Evolutionary conservation across 2,113 vertebrate genomes (phyloP).

Genomic region (Lonchura striata): DNA sequence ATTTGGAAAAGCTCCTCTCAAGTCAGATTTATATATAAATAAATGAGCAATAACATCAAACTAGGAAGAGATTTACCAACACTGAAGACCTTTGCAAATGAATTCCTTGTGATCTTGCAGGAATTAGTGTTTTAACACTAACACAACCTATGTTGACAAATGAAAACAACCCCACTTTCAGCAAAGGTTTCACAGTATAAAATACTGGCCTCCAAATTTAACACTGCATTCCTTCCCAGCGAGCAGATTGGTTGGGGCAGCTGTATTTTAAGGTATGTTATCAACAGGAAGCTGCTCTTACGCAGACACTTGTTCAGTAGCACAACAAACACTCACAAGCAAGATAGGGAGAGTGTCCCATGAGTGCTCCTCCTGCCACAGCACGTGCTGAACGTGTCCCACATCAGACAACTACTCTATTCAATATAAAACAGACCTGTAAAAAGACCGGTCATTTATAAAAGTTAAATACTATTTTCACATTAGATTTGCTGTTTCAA

Average conservation of each 20-base stretch:
- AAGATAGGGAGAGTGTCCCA: not conserved
- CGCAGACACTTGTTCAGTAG: not conserved
- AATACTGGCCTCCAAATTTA: conserved; percentile 56
- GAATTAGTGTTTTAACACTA: conserved; percentile 21
- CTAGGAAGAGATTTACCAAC: not conserved
- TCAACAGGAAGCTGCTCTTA: conserved; percentile 46
- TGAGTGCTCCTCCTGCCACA: conserved; percentile 8
- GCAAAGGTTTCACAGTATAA: conserved; percentile 48
- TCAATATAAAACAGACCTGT: conserved; percentile 58
- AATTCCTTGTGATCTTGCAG: conserved; percentile 6
- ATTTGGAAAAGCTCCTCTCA: conserved; percentile 27
- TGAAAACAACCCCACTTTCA: not conserved
- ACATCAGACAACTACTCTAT: conserved; percentile 4
- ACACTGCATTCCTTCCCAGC: conserved; percentile 7
- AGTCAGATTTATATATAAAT: not conserved
- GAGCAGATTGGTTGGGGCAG: not conserved
- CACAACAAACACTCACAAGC: conserved; percentile 24
- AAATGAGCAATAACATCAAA: conserved; percentile 18
- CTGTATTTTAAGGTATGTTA: not conserved
- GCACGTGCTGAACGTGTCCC: not conserved
- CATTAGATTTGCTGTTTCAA: conserved; percentile 53
- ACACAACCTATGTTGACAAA: not conserved
- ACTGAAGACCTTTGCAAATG: not conserved
- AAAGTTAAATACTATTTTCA: conserved; percentile 63
- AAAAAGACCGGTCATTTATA: conserved; percentile 64